Evolutionary conservation across 2,888 invertebrate species (phyloP), one percentile per base, ranked within the genome.

Genomic region (Caenorhabditis zanzibari): DNA sequence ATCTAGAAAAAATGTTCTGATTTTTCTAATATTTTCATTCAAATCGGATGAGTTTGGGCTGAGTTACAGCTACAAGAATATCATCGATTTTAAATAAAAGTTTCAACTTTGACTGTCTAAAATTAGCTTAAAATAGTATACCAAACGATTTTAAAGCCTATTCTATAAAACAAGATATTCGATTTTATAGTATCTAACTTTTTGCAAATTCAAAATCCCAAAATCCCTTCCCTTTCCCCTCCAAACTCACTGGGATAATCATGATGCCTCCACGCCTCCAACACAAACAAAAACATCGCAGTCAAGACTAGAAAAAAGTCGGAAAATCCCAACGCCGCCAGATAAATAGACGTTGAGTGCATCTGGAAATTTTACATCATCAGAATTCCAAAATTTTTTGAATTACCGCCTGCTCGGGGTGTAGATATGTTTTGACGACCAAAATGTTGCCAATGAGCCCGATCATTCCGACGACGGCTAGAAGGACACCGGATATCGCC

Each of bases 201-300:
- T n/a, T n/a, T n/a, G n/a, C n/a, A n/a, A n/a, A n/a, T n/a, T n/a
- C n/a, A n/a, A n/a, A n/a, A n/a, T n/a, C n/a, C n/a, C n/a, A n/a
- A n/a, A n/a, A n/a, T n/a, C n/a, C n/a, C n/a, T n/a, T n/a, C n/a
- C n/a, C n/a, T n/a, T n/a, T n/a, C n/a, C 14, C 24, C 12, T 9
- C 38, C 38, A 6, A 32, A 35, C 81, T 58, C 75, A 90, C 91
- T 77, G 22, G 89, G 88, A 82, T 90, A 86, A 24, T 90, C 86
- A 76, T 92, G 92, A 83, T 92, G 92, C 47, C 92, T 54, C 92
- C 92, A 92, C 1, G 92, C 90, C 72, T 92, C 92, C 59, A 92
- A 80, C 22, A 91, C 92, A 72, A 92, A 92, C 49, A 92, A 82
- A 72, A 92, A 92, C 90, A 92, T 91, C 9, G 92, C 92, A 1